Conservation (phyloP, 1,140 invertebrate genomes). For the Drosophila jambulina region DNA sequence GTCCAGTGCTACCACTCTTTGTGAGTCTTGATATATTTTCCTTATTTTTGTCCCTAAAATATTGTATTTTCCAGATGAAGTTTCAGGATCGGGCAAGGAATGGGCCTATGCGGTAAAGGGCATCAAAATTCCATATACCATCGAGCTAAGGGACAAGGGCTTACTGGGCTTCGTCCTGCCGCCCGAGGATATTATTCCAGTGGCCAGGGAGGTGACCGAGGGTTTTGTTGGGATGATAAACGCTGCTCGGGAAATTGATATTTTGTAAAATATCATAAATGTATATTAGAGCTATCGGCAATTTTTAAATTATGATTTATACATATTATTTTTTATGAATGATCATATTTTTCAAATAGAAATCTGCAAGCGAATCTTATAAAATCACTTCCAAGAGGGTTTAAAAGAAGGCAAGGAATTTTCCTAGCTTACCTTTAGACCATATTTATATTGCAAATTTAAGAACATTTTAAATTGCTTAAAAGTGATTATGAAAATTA, state of each 20-base stretch:
- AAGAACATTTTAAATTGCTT: neutral
- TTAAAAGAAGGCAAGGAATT: no score
- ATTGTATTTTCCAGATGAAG: slow-evolving; percentile 80
- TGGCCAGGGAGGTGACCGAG: slow-evolving; percentile 89
- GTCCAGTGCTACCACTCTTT: slow-evolving; percentile 86
- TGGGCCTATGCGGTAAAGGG: slow-evolving; percentile 89
- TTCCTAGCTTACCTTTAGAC: no score
- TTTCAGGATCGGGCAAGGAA: slow-evolving; percentile 88
- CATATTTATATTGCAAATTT: no score
- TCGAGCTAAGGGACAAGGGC: slow-evolving; percentile 90
- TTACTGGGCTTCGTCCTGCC: slow-evolving; percentile 91
- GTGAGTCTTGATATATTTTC: slow-evolving; percentile 67
- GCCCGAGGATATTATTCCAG: slow-evolving; percentile 90
- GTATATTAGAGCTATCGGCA: neutral
- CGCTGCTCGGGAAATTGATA: slow-evolving; percentile 85
- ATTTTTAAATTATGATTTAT: neutral
- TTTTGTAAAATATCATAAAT: slow-evolving; percentile 35
- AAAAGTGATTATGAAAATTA: slow-evolving; percentile 1
- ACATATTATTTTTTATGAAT: neutral
- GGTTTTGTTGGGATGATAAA: slow-evolving; percentile 88
- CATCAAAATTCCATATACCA: slow-evolving; percentile 90
- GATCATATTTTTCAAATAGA: neutral
- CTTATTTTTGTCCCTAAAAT: no score
- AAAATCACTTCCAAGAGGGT: neutral
- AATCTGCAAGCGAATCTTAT: neutral